A percentile compares a stretch with the other conserved stretches of the same genome.
These are phyloP conservation scores for Leptinotarsa lineolata DNA, from an alignment of 1,140 invertebrate genomes.

Conservation along the genomic window DNA sequence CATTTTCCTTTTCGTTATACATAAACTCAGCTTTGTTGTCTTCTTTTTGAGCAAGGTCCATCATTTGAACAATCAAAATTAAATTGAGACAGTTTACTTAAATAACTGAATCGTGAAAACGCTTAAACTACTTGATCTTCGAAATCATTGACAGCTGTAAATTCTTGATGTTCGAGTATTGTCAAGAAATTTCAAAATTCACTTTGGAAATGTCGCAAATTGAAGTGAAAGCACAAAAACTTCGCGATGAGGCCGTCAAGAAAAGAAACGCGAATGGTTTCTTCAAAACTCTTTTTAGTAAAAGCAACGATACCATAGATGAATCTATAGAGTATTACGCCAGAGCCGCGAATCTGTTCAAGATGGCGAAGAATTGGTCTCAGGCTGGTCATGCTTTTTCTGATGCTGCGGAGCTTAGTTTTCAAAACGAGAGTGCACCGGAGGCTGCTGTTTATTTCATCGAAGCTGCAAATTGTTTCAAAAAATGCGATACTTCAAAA, in stretches of 20 bases:
- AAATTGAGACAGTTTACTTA: conserved; percentile 16
- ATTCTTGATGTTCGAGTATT: conserved; percentile 58
- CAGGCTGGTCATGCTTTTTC: conserved; percentile 92
- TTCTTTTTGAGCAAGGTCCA: not conserved
- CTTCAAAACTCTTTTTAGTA: conserved; percentile 87
- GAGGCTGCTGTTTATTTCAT: conserved; percentile 92
- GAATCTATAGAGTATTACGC: conserved; percentile 95
- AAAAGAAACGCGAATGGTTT: conserved; percentile 85
- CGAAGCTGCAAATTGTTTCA: conserved; percentile 95
- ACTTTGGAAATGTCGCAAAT: conserved; percentile 74
- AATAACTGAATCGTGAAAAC: conserved; percentile 11
- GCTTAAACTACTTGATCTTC: conserved; percentile 19
- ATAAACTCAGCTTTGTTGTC: not conserved
- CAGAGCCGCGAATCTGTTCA: conserved; percentile 94
- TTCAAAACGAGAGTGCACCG: conserved; percentile 83
- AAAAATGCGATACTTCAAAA: conserved; percentile 90
- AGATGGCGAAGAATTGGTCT: conserved; percentile 98
- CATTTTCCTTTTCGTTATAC: not conserved
- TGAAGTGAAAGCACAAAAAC: conserved; percentile 88
- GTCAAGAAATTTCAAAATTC: conserved; percentile 53
- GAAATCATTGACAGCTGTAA: too few species aligned
- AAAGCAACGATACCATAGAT: conserved; percentile 61
- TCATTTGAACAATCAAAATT: conserved; percentile 15
- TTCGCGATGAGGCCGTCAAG: conserved; percentile 89
- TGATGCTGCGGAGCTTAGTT: conserved; percentile 84